Percentiles rank a stretch among this genome's conserved stretches.
Evolutionary conservation across 2,113 vertebrate species (phyloP).

Genomic region (Argyrosomus japonicus): DNA sequence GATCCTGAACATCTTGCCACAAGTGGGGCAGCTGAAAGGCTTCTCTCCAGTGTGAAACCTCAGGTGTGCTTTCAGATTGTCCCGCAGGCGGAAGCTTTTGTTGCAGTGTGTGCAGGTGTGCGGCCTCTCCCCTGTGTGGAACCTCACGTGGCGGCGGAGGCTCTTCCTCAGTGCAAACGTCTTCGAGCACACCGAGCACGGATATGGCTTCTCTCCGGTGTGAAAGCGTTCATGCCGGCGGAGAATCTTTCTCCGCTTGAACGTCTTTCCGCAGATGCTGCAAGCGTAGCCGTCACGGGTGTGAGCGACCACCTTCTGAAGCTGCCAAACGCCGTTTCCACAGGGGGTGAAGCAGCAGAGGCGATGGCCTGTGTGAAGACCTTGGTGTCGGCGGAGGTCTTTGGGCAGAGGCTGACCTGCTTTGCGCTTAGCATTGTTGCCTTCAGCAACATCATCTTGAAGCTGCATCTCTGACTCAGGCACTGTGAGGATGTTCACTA

Average conservation of each 20-base stretch:
- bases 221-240: constrained; percentile 83
- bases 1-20: constrained; percentile 79
- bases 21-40: constrained; percentile 75
- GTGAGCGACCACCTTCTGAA: constrained; percentile 60
- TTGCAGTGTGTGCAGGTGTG: constrained; percentile 76
- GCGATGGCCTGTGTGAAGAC: constrained; percentile 80
- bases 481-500: constrained; percentile 74
- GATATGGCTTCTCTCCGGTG: constrained; percentile 79
- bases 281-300: constrained; percentile 68
- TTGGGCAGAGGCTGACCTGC: constrained; percentile 52
- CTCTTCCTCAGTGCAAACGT: constrained; percentile 80
- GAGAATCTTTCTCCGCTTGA: constrained; percentile 79
- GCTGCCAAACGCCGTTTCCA: constrained; percentile 75
- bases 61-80: constrained; percentile 81
- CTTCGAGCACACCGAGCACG: constrained; percentile 74
- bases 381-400: constrained; percentile 81
- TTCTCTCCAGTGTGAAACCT: constrained; percentile 82
- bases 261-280: constrained; percentile 75
- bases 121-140: constrained; percentile 82
- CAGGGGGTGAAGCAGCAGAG: constrained; percentile 81
- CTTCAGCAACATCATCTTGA: not conserved
- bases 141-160: constrained; percentile 78
- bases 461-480: not conserved
- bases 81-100: constrained; percentile 81
- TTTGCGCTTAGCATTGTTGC: not conserved